These are phyloP conservation scores for Drosophila maculinotata DNA, from an alignment of 2,888 invertebrate genomes.

Conservation along the genomic window DNA sequence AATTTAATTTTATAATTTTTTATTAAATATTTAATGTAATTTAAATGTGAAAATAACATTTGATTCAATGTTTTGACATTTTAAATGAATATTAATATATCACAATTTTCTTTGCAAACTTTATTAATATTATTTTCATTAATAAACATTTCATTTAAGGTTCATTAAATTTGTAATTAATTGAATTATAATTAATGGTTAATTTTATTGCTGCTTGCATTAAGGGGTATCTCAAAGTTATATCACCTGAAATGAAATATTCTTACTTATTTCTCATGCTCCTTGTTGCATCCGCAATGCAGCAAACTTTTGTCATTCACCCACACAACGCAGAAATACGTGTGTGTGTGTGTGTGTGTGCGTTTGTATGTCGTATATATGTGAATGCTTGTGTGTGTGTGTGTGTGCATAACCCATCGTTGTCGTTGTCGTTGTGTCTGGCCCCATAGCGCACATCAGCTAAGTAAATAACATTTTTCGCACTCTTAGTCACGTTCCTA, in stretches of 20 bases:
- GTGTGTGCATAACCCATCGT: constrained; percentile 48
- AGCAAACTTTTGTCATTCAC: constrained; percentile 54
- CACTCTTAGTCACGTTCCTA: constrained; percentile 84
- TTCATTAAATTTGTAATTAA: too few relatives aligned
- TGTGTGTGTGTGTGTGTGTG: constrained; percentile 20
- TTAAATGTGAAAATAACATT: background rate
- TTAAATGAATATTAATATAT: background rate
- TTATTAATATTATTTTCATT: too few relatives aligned
- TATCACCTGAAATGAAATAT: background rate
- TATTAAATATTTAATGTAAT: background rate
- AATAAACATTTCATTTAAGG: too few relatives aligned
- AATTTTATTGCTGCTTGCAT: too few relatives aligned
- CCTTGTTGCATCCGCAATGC: constrained; percentile 51
- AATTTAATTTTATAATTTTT: too few relatives aligned
- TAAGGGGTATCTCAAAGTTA: constrained; percentile 5
- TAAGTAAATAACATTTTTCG: constrained; percentile 78
- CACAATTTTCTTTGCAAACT: background rate
- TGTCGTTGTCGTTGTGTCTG: constrained; percentile 54
- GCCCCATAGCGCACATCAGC: constrained; percentile 69
- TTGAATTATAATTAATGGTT: background rate
- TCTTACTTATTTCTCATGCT: constrained; percentile 20
- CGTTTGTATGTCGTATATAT: constrained; percentile 17
- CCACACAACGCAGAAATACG: constrained; percentile 25
- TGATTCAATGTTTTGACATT: background rate
- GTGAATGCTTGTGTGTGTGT: constrained; percentile 20